phyloP scores from a whole-genome alignment of 1,140 invertebrate species.

The Chrysomallon squamiferum region DNA sequence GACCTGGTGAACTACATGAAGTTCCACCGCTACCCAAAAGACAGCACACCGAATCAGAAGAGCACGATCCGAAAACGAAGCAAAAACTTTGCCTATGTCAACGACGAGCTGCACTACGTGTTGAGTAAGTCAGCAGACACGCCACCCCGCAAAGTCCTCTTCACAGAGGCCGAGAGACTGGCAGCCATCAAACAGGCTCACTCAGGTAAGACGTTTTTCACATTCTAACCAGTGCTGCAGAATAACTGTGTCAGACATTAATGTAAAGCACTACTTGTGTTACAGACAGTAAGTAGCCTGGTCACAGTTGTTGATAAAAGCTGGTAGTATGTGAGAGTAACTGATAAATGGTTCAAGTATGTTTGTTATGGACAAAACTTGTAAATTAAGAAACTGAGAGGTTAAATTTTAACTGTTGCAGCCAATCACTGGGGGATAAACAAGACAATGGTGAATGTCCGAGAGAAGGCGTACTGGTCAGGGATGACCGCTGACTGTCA shows the following conservation, averaged over 20 bases:
- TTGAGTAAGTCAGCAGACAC: not conserved
- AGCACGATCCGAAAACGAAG: slow-evolving; percentile 13
- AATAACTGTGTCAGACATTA: not conserved
- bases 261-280: too few relatives aligned
- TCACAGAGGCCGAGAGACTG: slow-evolving; percentile 14
- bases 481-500: slow-evolving; percentile 17
- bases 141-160: slow-evolving; percentile 19
- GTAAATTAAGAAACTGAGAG: too few relatives aligned
- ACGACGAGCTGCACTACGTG: slow-evolving; percentile 16
- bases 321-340: too few relatives aligned
- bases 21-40: slow-evolving; percentile 7
- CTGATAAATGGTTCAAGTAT: too few relatives aligned
- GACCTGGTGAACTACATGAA: slow-evolving; percentile 25
- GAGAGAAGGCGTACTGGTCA: slow-evolving; percentile 20
- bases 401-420: too few relatives aligned
- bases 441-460: slow-evolving; percentile 6
- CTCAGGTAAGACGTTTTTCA: slow-evolving; percentile 9
- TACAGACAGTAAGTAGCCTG: too few relatives aligned
- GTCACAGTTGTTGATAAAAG: too few relatives aligned
- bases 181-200: slow-evolving; percentile 21
- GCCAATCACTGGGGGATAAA: slow-evolving; percentile 11
- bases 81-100: slow-evolving; percentile 19
- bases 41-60: slow-evolving; percentile 1
- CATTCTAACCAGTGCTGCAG: not conserved
- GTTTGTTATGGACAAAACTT: too few relatives aligned